phyloP scores from a whole-genome alignment of 2,113 vertebrate genomes.

The Rhynchopsitta pachyrhyncha region DNA sequence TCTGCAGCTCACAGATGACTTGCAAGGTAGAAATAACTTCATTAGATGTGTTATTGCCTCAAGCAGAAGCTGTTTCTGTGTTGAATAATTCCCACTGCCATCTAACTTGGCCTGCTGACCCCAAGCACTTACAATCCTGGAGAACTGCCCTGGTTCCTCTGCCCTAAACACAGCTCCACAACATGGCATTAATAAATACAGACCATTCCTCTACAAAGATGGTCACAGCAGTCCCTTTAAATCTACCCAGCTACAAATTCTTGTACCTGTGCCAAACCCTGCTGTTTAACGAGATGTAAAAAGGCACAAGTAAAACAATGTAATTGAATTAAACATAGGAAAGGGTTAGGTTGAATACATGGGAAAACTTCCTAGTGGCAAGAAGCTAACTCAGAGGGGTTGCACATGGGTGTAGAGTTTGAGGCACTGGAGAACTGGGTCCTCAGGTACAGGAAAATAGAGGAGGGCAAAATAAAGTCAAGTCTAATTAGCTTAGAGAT shows the following conservation, averaged over 20 bases:
- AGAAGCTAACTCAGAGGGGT: not conserved
- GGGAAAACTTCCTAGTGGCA: not conserved
- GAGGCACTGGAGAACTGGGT: not conserved
- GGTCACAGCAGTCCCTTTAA: not conserved
- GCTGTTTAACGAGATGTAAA: not conserved
- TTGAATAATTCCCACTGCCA: not conserved
- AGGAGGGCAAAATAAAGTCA: constrained; percentile 50
- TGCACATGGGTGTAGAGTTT: not conserved
- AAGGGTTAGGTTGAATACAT: not conserved
- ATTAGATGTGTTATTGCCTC: not conserved
- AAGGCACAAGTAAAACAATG: not conserved
- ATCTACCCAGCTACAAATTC: not conserved
- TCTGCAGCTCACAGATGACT: not conserved
- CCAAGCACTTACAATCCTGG: not conserved
- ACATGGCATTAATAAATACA: not conserved
- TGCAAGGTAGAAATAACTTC: not conserved
- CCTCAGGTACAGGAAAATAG: not conserved
- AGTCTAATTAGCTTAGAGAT: constrained; percentile 33
- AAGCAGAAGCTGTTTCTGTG: not conserved
- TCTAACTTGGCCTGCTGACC: not conserved
- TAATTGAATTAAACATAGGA: constrained; percentile 25
- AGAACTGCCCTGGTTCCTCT: not conserved
- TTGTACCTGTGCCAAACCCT: not conserved
- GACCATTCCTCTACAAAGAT: not conserved
- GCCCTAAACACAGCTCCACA: not conserved